Evolutionary conservation across 2,888 invertebrate species (phyloP), one percentile per base, ranked within the genome.

Genomic region (Mycogona germanica): DNA sequence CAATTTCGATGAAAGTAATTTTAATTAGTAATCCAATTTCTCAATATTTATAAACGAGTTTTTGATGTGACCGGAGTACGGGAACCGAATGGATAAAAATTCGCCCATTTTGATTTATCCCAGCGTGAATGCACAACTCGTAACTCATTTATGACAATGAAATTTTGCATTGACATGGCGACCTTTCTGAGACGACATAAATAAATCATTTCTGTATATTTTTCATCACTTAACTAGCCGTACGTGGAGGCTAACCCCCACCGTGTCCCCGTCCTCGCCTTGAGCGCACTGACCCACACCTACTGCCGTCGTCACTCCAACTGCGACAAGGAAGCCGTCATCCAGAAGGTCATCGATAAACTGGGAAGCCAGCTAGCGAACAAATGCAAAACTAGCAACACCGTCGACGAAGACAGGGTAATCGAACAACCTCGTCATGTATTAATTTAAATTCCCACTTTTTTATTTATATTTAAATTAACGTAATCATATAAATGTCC

Each of bases 281-380:
- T 40, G 32, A 55, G 55, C 12, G 28, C 57, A 28, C 25, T 55
- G 7, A 37, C 51, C 35, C 51, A 51, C 41, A 44, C 26, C 2
- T 57, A 46, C 25, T 57, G 57, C 23, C 42, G 53, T 3, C 56
- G 40, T 3, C 30, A 46, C 42, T 3, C 44, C 9, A 32, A 55
- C 7, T 57, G 57, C 23, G 51, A 47, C 32, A 32, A 19, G 6
- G 55, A 55, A 7, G 5, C 23, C 7, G 17, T 30, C 2, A 25
- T 57, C 9, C 23, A 55, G 38, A 46, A 25, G 25, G 25, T 51
- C 14, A 14, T 55, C 12, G 38, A 46, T 19, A 44, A 35, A n/a
- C 47, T 55, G 17, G 44, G 37, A 21, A 29, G 35, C 14, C 12
- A 26, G 19, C 30, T 57, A 14, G 42, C 35, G 17, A 29, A 14